Evolutionary conservation across 2,797 vertebrate species (phyloP), one percentile per base, ranked within the genome.

Genomic region (Alosa sapidissima): DNA sequence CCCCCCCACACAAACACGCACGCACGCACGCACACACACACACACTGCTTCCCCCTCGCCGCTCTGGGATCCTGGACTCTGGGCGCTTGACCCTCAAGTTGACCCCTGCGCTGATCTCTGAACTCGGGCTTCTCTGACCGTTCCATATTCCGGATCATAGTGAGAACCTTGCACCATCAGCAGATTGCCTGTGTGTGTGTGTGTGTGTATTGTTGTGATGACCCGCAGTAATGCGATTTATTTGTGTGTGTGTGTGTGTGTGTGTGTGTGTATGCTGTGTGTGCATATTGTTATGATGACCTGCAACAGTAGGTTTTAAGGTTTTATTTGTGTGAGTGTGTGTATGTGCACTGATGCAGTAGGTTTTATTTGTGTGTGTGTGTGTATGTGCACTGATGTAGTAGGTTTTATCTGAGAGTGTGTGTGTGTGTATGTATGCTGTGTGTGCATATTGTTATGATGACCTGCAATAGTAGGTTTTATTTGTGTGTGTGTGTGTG

Each of bases 171-270:
- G 60, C n/a, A 8, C 60, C 60, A 65, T 65, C n/a, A 65, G 60
- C 48, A 65, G 60, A 65, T 65, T 65, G 60, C 9, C n/a, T 65
- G 58, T 62, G 16, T 60, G 58, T 60, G 16, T n/a, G 19, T 62
- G 58, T 62, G 58, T 62, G 19, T 62, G 19, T 10, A 0, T 11
- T 51, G 49, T 10, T 51, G 49, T 41, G 41, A 41, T 41, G 41
- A 41, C 41, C 41, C 2, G 41, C 41, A 41, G 4, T 51, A 51
- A 11, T 51, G 49, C 5, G 7, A 10, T 51, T 10, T 62, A 24
- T 62, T 19, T 60, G 58, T n/a, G 19, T 60, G 58, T 62, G 58
- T 62, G n/a, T 62, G n/a, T 62, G 58, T 62, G 58, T 62, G 58
- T 62, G n/a, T 62, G 58, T 62, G 58, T 62, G 7, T 24, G 58